Conservation (phyloP, 1,140 invertebrate genomes). For the Mylabris phalerata region DNA sequence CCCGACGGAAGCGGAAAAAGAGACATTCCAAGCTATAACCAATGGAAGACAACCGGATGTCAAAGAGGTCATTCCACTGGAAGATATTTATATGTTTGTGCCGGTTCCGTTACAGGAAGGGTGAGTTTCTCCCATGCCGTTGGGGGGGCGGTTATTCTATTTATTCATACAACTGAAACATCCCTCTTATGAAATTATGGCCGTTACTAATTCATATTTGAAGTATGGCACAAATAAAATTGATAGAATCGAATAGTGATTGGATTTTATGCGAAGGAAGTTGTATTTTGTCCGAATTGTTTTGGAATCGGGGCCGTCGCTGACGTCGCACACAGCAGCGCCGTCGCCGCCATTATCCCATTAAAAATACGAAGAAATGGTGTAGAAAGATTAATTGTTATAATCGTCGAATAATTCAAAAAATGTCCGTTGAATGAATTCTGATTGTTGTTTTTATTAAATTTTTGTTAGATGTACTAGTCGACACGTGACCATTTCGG, state of each 20-base stretch:
- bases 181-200: background rate
- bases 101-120: slow-evolving; percentile 20
- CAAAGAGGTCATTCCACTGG: slow-evolving; percentile 35
- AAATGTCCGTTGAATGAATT: background rate
- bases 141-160: slow-evolving; percentile 22
- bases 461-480: no score
- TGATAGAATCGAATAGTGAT: no score
- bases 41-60: slow-evolving; percentile 33
- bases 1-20: slow-evolving; percentile 32
- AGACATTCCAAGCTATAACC: slow-evolving; percentile 7
- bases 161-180: background rate
- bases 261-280: slow-evolving; percentile 1
- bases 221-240: no score
- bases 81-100: slow-evolving; percentile 36
- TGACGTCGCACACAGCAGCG: slow-evolving; percentile 16
- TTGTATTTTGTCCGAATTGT: slow-evolving; percentile 12
- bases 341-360: slow-evolving; percentile 9
- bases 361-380: slow-evolving; percentile 23
- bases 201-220: no score
- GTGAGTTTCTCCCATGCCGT: slow-evolving; percentile 28
- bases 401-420: slow-evolving; percentile 10
- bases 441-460: no score
- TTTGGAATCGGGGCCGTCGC: slow-evolving; percentile 13
- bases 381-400: slow-evolving; percentile 9
- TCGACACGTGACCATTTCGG: no score